Evolutionary conservation across 2,888 invertebrate species (phyloP), one percentile per base, ranked within the genome.

Genomic region (Leucoptera coffeella): DNA sequence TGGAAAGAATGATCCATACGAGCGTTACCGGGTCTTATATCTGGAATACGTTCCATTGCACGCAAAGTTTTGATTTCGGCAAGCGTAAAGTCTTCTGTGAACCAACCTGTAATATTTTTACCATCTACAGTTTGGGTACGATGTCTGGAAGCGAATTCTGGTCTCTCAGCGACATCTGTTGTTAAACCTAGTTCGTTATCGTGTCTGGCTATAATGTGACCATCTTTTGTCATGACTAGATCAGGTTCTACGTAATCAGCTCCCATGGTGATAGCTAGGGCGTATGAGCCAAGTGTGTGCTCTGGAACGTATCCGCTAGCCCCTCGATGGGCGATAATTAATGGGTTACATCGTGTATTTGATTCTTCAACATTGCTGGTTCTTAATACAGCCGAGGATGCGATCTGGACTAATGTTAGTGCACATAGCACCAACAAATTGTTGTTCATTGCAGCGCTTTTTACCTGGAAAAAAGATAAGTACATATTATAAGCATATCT

Each of bases 221-320:
- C 30, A 21, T 30, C 30, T 6, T 15, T 28, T 12, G 28, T 28
- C 26, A 30, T 30, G 14, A 30, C 30, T 10, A 30, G 28, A 12
- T 30, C 30, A 8, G 30, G 30, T 20, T 30, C 30, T n/a, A 30
- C 23, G 21, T 25, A 30, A 22, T 30, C 30, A 8, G 30, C 28
- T 6, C 30, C 30, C 30, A 30, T 28, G 4, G 30, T 30, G 14
- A 30, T 28, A n/a, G 30, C 30, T 10, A 30, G 13, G n/a, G 30
- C 28, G 13, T 30, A 30, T 12, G 30, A 14, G 2, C 30, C 30
- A 12, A 30, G 22, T 6, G 30, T 30, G 26, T 30, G 30, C 23
- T 30, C 30, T 11, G 30, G 30, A 3, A 23, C 30, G 14, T 28
- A 30, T 2, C 30, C 30, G 21, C 30, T 30, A 12, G 30, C 30